Evolutionary conservation across 2,888 invertebrate genomes (phyloP), one percentile per base, ranked within the genome.

Genomic region (Amiota minor): DNA sequence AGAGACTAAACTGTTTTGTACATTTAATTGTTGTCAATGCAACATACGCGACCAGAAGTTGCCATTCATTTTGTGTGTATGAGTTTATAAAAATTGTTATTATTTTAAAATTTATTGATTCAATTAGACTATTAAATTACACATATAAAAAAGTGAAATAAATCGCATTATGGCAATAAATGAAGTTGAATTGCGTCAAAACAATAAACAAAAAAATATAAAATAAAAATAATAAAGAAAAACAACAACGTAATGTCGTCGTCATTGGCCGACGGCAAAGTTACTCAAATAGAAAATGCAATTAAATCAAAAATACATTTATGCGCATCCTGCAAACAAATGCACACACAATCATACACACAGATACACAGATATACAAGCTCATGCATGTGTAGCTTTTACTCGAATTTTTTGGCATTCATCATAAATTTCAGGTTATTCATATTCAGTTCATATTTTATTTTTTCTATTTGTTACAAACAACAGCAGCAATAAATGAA

Each of bases 241-340:
- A 18, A 59, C 12, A 50, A 50, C 18, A 20, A 59, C 16, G 11
- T 11, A 59, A 20, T 59, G 59, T 35, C 35, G 59, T 35, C 35
- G 18, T 55, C 9, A 18, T 18, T 55, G 55, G 55, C 16, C 46
- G 23, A 1, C 50, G 1, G n/a, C 53, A 68, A 35, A 35, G 6
- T 53, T 53, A 55, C 55, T 75, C 72, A 65, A 47, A 73, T 74
- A 68, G 72, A 73, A 80, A 80, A 79, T 81, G 76, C 83, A 85
- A 83, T 83, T 82, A 85, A 80, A 84, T 83, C 77, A 81, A 79
- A 81, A 80, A 81, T 76, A 77, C 74, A 81, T 82, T 79, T 80
- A 53, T 68, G 67, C 67, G 67, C 67, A 68, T 68, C 50, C 67
- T 68, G 67, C 53, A 62, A 14, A n/a, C 62, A 62, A 12, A 12